Base-by-base conservation (phyloP, 30 jellyfish, hydroid and myxozoan species). In the Catostylus mosaicus region DNA sequence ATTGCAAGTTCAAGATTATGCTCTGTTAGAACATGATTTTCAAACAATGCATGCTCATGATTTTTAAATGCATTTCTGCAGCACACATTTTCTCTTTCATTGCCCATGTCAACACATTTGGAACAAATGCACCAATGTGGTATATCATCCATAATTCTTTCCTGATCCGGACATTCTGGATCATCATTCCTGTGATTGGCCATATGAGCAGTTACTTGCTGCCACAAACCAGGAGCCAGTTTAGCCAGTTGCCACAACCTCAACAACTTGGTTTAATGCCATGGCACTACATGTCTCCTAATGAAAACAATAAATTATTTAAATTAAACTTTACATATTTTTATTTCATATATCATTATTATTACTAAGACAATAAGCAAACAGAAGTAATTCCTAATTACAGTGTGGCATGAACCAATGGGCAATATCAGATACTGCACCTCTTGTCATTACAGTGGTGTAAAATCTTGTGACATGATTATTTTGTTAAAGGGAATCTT, bases 91-190 rank as follows among this genome's bases (percentile, higher is more conserved):
- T 66, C 83, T 46, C 54, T 36, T 60, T 75, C 87, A 19, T 43
- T 56, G 0, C 37, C 54, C 87, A 75, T 75, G 48, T 23, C 50
- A 54, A 14, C 30, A 35, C 89, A 77, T 1, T 10, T 11, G 22
- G 83, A 82, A 77, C 89, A 77, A 20, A 14, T 37, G 40, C 89
- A 77, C 89, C 89, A 77, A 12, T 30, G 52, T 45, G 83, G 83
- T 11, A 19, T 46, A 9, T 46, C 14, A 46, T 46, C 60, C 11
- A 9, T 46, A 9, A 46, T 9, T 46, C 14, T 9, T 19, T 46
- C 60, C 60, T 9, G 19, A 9, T 19, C 14, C 19, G 11, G 60
- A 11, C 60, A 11, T 46, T 19, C 60, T 46, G 11, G 60, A 46
- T 46, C 19, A 11, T 46, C 60, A 9, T 19, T 46, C 14, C 60